Conservation (phyloP, 2,113 vertebrate species). For the Trogon surrucura region DNA sequence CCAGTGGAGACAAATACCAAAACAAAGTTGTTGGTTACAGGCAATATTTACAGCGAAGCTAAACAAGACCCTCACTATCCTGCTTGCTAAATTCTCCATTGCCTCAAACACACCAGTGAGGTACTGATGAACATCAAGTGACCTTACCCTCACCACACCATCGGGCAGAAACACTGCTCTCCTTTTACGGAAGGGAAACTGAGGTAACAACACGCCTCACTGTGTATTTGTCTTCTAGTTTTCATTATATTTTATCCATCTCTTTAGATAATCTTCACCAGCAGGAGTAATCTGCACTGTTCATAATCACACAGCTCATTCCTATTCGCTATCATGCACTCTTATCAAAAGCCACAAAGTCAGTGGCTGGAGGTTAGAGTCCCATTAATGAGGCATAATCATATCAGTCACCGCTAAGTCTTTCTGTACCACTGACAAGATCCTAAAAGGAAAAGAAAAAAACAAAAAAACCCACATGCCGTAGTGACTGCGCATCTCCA, state of each 20-base stretch:
- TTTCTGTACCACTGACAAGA: neutral
- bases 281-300: neutral
- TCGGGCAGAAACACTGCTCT: rapidly evolving
- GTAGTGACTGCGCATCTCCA: neutral
- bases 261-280: neutral
- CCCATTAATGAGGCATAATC: neutral
- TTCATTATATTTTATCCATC: neutral
- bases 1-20: neutral
- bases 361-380: neutral
- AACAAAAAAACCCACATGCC: neutral
- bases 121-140: neutral
- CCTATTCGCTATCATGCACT: neutral
- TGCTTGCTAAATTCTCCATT: neutral
- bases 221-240: rapidly evolving
- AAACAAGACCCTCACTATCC: neutral
- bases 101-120: neutral
- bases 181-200: neutral
- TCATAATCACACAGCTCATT: neutral
- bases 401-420: neutral
- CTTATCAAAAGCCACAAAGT: neutral
- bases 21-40: neutral
- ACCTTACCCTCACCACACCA: neutral
- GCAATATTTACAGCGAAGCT: neutral
- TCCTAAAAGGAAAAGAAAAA: neutral
- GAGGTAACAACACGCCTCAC: neutral